Percentiles rank a stretch among this genome's conserved stretches.
Conservation (phyloP, 2,113 vertebrate species). For the Tragelaphus scriptus region DNA sequence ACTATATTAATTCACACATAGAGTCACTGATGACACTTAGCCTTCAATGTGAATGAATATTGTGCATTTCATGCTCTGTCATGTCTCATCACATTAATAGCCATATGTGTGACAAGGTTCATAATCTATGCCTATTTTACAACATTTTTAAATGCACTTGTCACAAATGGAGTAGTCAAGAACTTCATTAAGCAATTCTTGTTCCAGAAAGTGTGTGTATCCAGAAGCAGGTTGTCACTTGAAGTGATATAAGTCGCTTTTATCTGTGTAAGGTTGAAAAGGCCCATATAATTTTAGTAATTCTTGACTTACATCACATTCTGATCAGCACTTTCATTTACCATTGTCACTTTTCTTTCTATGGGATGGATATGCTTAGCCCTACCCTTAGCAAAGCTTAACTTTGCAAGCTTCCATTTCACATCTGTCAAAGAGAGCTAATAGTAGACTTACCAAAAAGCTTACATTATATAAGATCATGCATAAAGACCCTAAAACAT, state of each 20-base stretch:
- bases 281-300: background rate
- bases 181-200: background rate
- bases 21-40: background rate
- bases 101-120: background rate
- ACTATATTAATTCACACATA: constrained; percentile 16
- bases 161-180: background rate
- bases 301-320: background rate
- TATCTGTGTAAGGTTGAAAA: background rate
- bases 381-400: background rate
- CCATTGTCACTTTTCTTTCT: background rate
- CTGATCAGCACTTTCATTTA: background rate
- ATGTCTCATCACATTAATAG: constrained; percentile 36
- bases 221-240: background rate
- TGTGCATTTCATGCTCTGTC: constrained; percentile 26
- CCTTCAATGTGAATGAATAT: background rate
- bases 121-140: background rate
- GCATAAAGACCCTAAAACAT: background rate
- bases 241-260: background rate
- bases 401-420: background rate
- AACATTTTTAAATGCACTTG: background rate
- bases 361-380: background rate
- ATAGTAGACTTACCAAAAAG: background rate
- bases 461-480: background rate
- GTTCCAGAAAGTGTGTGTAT: background rate
- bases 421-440: background rate